Base-by-base conservation (phyloP, 2,888 invertebrate species). In the Ichneumon xanthorius region DNA sequence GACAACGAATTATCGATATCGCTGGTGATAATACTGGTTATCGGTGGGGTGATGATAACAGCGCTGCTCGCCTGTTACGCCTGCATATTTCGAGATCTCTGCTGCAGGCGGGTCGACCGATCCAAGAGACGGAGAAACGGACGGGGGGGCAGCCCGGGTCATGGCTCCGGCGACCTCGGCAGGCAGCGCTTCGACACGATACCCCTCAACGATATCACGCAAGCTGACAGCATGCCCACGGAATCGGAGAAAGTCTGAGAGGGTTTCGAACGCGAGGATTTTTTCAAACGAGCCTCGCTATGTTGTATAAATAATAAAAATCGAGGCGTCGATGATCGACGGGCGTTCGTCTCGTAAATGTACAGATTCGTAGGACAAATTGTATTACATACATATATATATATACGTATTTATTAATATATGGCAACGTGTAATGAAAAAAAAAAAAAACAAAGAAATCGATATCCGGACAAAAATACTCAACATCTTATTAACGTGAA, bases 21-120 rank as follows among this genome's bases (percentile, higher is more conserved):
- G 6, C 94, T 96, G 63, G 95, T 96, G 2, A 95, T 96, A 71
- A 95, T 96, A 4, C 95, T 96, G 63, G 94, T 95, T 63, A 95
- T 96, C 45, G 96, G 96, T 7, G 94, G 96, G 55, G 93, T 96
- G 5, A 90, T 92, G 88, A 96, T 96, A 94, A 94, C 96, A 68
- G 95, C 95, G 0, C 92, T 96, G n/a, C 94, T 96, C 0, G 94
- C 96, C 92, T 96, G 96, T 91, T 96, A 96, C 92, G 95, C 96
- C 6, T 96, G 96, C 90, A 96, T 96, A 19, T 95, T 96, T 84
- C 95, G 95, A 76, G 95, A 96, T 87, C 94, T 96, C 4, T 96
- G 96, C 90, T 96, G 96, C 86, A 95, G 92, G 58, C 82, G 85
- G 0, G 89, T 87, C 22, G 95, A 72, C 61, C 90, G 87, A 94